Percentiles rank a stretch among this genome's conserved stretches.
These are phyloP conservation scores for Diogma glabrata DNA, from an alignment of 2,888 invertebrate species.

Conservation along the genomic window DNA sequence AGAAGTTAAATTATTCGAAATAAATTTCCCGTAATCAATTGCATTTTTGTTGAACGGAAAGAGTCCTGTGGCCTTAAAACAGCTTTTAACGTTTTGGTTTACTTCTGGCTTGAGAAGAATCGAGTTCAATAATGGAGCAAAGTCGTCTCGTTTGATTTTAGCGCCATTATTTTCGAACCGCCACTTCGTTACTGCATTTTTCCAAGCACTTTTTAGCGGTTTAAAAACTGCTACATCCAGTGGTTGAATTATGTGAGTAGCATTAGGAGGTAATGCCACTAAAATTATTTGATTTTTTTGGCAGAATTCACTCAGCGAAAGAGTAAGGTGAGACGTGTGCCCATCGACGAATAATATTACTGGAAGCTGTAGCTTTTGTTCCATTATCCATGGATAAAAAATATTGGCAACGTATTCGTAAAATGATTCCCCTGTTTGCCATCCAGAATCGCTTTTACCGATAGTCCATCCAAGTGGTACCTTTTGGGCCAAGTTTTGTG, in stretches of 20 bases:
- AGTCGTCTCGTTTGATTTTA: not conserved
- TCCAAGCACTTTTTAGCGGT: conserved; percentile 27
- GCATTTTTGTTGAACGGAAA: too few species aligned
- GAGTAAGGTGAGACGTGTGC: conserved; percentile 29
- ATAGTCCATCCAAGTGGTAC: too few species aligned
- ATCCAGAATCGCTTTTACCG: too few species aligned
- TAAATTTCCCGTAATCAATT: too few species aligned
- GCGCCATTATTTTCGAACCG: conserved; percentile 14
- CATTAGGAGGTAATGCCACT: conserved; percentile 21
- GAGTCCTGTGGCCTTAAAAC: too few species aligned
- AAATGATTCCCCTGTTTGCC: conserved; percentile 33
- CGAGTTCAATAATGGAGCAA: not conserved
- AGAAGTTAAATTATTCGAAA: too few species aligned
- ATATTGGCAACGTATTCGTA: conserved; percentile 31
- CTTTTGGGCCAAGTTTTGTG: too few species aligned
- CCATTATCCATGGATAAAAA: conserved; percentile 29
- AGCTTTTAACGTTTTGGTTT: too few species aligned
- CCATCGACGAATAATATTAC: conserved; percentile 33
- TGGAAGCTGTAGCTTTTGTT: conserved; percentile 26
- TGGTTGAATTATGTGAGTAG: conserved; percentile 28
- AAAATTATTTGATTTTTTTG: conserved; percentile 27
- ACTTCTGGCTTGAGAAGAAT: too few species aligned
- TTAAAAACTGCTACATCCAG: conserved; percentile 30
- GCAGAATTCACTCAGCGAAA: conserved; percentile 30
- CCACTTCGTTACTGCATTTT: conserved; percentile 22